Evolutionary conservation across 1,140 invertebrate genomes (phyloP), one percentile per base, ranked within the genome.

Genomic region (Macrosteles quadrilineatus): DNA sequence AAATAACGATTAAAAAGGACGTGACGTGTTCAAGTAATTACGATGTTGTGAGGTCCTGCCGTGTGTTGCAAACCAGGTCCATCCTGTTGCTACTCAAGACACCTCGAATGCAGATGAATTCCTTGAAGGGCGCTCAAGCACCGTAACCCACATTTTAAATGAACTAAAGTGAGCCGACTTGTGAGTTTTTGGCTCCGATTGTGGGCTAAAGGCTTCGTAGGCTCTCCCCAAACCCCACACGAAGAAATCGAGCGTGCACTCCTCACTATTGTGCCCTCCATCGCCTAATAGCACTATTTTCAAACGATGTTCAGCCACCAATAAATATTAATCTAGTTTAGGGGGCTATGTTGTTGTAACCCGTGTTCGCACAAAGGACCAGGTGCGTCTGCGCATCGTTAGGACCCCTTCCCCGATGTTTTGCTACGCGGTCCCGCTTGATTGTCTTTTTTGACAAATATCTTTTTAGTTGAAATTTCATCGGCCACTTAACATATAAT

Each of bases 401-500:
- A 59, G 14, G 21, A 14, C 25, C 23, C 23, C n/a, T n/a, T n/a
- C 25, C 21, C 23, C 23, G 1, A 30, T 59, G 55, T 59, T 59
- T 59, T 59, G 55, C 55, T 30, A 59, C 55, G 55, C 55, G 23
- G 55, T 50, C 47, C 47, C 21, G n/a, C 47, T n/a, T n/a, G 14
- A 50, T 19, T 59, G 55, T 59, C 55, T 59, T 30, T 59, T 30
- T 59, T 59, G 55, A 59, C 55, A 59, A 59, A 59, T 59, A 59
- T 59, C 55, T 59, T 59, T 59, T 59, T 59, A 59, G 55, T 59
- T 59, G 55, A 59, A 59, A 59, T 59, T 59, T 59, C 55, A 59
- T 59, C 55, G 55, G 55, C 55, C 55, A 59, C 55, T 59, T 59
- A 59, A 59, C 55, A 59, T 59, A 59, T 59, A 59, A 59, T 59